Evolutionary conservation across 2,113 vertebrate genomes (phyloP), one percentile per base, ranked within the genome.

Genomic region (Myrmecophaga tridactyla): DNA sequence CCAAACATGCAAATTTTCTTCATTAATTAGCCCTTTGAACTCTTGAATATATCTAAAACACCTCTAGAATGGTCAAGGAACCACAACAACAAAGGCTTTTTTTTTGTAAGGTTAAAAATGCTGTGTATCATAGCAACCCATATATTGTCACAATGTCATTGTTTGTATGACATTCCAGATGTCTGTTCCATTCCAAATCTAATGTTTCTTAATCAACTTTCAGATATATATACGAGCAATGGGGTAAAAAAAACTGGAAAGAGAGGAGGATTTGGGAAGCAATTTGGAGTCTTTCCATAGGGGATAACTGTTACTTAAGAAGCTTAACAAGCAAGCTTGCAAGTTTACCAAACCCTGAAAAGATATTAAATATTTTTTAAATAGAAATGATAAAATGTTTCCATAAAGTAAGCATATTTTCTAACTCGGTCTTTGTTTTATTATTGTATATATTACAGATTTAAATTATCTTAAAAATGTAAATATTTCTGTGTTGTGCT

Each of bases 401-500:
- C 17, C 27, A 81, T 86, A 75, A 76, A 65, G 14, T 18, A 86
- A 83, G 63, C 34, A 53, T 75, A 23, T 17, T 65, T 83, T 83
- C 39, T 92, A 48, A 21, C 14, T 93, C 51, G 20, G 6, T 39
- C 48, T 73, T 83, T 90, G 27, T 9, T 92, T 73, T 92, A 76
- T 70, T 21, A 90, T 86, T 73, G 51, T 62, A 76, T 43, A 95
- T 13, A 29, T 48, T 63, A 69, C n/a, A 87, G 29, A 80, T 78
- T 53, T 93, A 85, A 92, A 96, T n/a, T n/a, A 81, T 81, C 17
- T 77, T 86, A 31, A 93, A 83, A 14, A 5, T 89, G 93, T 73
- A 46, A 93, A 81, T 76, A 62, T 56, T 89, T 92, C 43, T 63
- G 2, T 58, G 51, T 67, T 72, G 84, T 84, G 23, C 25, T 86